These are phyloP conservation scores for Leptobrachium ailaonicum DNA, from an alignment of 2,113 vertebrate species.

Conservation along the genomic window DNA sequence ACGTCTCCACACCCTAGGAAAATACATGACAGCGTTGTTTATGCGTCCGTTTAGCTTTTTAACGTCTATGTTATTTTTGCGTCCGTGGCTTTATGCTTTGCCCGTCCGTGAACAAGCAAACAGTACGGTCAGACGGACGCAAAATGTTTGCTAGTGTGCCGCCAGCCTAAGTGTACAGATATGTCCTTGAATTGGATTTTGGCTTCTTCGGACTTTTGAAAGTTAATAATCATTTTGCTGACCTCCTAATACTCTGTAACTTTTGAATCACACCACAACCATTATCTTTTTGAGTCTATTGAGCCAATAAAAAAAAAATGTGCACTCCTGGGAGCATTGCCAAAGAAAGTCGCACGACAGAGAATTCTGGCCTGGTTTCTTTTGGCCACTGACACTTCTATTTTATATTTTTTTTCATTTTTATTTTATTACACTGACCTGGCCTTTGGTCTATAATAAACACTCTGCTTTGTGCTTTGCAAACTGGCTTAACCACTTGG, in stretches of 20 bases:
- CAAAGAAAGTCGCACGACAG: conserved; percentile 41
- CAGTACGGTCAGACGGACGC: too few relatives aligned
- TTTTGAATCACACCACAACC: conserved; percentile 40
- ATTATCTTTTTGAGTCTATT: conserved; percentile 29
- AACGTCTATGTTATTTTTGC: too few relatives aligned
- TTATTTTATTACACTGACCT: conserved; percentile 31
- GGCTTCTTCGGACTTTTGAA: not conserved
- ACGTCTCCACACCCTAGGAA: too few relatives aligned
- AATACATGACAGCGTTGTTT: too few relatives aligned
- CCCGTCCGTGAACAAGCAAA: too few relatives aligned
- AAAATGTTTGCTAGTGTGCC: too few relatives aligned
- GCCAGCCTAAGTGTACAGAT: not conserved
- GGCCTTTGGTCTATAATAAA: conserved; percentile 48
- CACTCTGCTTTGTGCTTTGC: conserved; percentile 4
- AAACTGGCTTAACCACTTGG: conserved; percentile 4
- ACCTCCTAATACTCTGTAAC: conserved; percentile 25
- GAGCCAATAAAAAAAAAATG: conserved; percentile 37
- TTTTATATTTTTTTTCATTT: not conserved
- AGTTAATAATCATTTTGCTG: conserved; percentile 29
- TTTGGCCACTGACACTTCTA: conserved; percentile 21
- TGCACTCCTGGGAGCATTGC: conserved; percentile 27
- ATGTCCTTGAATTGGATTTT: not conserved
- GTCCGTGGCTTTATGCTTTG: too few relatives aligned
- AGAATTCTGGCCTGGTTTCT: conserved; percentile 33
- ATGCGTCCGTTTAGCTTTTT: too few relatives aligned